phyloP scores from a whole-genome alignment of 2,113 vertebrate species.

The Aplodontia rufa region DNA sequence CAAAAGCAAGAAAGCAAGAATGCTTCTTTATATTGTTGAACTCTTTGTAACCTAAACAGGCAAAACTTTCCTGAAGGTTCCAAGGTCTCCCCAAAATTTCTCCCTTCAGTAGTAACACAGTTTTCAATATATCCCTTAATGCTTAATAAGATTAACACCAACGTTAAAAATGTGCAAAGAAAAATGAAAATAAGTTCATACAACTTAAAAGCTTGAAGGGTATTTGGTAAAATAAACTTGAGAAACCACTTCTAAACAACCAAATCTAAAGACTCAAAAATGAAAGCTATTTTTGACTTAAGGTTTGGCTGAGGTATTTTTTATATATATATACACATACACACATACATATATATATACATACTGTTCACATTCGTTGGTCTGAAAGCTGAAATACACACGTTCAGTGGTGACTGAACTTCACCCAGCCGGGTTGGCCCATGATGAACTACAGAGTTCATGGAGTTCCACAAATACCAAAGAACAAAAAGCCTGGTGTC shows the following conservation, averaged over 20 bases:
- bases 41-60: background rate
- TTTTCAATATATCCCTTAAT: background rate
- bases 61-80: background rate
- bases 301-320: conserved; percentile 55
- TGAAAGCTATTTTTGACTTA: background rate
- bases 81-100: background rate
- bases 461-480: conserved; percentile 45
- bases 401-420: conserved; percentile 51
- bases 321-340: conserved; percentile 28
- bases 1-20: background rate
- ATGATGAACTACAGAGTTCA: conserved; percentile 59
- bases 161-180: background rate
- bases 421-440: conserved; percentile 60
- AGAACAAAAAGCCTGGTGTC: background rate
- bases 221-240: conserved; percentile 35
- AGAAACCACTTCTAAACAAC: conserved; percentile 58
- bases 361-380: background rate
- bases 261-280: conserved; percentile 15
- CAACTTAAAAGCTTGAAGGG: conserved; percentile 2
- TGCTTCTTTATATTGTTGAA: background rate
- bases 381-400: conserved; percentile 7
- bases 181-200: background rate
- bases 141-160: background rate
- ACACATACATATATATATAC: background rate
- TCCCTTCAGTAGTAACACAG: background rate